phyloP scores from a whole-genome alignment of 1,140 invertebrate genomes.

The Lordiphosa mommai region DNA sequence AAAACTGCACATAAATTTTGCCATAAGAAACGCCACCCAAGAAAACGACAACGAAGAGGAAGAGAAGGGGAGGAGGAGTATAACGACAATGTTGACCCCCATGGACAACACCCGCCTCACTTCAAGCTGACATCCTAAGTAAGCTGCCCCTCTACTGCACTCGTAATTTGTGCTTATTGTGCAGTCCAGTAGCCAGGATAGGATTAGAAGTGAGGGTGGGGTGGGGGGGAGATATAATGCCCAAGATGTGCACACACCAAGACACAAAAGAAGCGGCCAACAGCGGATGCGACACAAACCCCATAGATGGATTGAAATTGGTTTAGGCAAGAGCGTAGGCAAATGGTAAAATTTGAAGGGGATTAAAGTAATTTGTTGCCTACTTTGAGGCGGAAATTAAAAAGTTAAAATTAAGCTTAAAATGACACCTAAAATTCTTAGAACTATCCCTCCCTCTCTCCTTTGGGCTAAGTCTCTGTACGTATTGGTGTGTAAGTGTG shows the following conservation, averaged over 20 bases:
- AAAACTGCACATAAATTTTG: conserved; percentile 67
- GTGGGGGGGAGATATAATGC: conserved; percentile 14
- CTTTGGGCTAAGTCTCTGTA: background rate
- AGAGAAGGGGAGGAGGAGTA: conserved; percentile 8
- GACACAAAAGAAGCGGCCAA: conserved; percentile 63
- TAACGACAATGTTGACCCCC: conserved; percentile 42
- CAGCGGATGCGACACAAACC: conserved; percentile 27
- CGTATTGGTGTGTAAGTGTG: background rate
- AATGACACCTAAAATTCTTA: too few relatives aligned
- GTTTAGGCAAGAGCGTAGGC: background rate
- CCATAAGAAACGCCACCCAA: conserved; percentile 61
- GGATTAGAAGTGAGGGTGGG: background rate
- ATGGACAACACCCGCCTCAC: conserved; percentile 28
- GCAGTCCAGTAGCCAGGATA: conserved; percentile 33
- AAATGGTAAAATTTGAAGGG: background rate
- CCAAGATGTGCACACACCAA: conserved; percentile 41
- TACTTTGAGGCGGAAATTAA: too few relatives aligned
- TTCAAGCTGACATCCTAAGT: conserved; percentile 22
- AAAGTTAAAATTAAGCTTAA: too few relatives aligned
- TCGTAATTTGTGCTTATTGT: conserved; percentile 75
- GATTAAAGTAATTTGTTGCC: too few relatives aligned
- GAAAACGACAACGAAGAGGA: conserved; percentile 14
- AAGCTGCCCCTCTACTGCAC: conserved; percentile 28
- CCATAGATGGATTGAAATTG: background rate
- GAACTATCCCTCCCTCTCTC: too few relatives aligned